phyloP scores from a whole-genome alignment of 2,888 invertebrate genomes.

The Dryadula phaetusa region DNA sequence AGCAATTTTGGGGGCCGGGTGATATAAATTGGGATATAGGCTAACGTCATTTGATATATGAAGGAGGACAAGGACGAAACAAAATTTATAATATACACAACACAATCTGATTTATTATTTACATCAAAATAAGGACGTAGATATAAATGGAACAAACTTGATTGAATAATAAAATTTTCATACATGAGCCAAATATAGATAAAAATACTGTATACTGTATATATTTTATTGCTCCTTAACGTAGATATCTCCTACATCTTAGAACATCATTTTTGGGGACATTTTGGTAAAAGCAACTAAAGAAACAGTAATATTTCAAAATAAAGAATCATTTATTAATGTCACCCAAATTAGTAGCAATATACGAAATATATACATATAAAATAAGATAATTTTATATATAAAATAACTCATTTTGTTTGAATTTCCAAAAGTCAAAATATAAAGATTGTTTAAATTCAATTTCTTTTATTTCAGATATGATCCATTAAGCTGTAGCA shows the following conservation, averaged over 20 bases:
- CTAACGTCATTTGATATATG: constrained; percentile 37
- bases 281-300: no score
- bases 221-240: not conserved
- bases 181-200: not conserved
- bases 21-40: constrained; percentile 42
- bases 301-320: no score
- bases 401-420: no score
- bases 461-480: constrained; percentile 63
- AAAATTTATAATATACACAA: constrained; percentile 21
- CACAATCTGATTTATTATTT: constrained; percentile 12
- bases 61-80: constrained; percentile 25
- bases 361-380: no score
- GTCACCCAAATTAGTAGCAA: no score
- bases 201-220: not conserved
- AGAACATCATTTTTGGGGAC: no score
- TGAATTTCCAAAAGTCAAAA: no score
- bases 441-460: not conserved
- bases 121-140: not conserved
- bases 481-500: constrained; percentile 48
- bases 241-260: no score
- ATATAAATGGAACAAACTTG: not conserved
- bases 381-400: no score
- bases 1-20: constrained; percentile 41
- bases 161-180: not conserved
- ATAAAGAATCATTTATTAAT: no score